These are phyloP conservation scores for Rana temporaria DNA, from an alignment of 2,113 vertebrate species.

Conservation along the genomic window DNA sequence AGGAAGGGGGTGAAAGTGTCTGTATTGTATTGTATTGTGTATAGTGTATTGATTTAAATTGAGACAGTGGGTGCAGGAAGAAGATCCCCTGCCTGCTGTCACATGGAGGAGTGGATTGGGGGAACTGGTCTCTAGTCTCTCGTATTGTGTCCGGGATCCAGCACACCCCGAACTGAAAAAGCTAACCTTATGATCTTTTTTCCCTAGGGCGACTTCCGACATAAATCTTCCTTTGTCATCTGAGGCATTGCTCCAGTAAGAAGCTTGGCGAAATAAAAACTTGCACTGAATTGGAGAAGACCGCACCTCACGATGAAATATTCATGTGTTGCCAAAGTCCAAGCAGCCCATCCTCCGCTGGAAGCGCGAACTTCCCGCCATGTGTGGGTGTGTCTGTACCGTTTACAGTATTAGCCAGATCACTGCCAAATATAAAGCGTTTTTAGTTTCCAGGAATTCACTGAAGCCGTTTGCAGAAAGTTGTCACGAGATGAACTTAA, in stretches of 20 bases:
- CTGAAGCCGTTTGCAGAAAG: no score
- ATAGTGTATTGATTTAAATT: no score
- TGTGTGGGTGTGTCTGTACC: conserved; percentile 22
- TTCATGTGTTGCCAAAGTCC: conserved; percentile 76
- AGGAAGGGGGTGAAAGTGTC: no score
- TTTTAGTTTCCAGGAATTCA: neutral
- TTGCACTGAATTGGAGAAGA: conserved; percentile 61
- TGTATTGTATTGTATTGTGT: no score
- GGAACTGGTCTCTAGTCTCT: no score
- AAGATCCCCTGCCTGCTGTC: no score
- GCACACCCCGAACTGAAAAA: neutral
- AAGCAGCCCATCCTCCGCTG: conserved; percentile 66
- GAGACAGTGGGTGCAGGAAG: no score
- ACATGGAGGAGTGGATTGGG: no score
- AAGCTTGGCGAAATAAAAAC: conserved; percentile 57
- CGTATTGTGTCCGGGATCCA: neutral
- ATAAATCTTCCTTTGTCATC: conserved; percentile 97
- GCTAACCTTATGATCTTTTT: conserved; percentile 29
- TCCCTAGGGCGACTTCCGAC: conserved; percentile 94
- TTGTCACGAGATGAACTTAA: no score
- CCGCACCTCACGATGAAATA: conserved; percentile 44
- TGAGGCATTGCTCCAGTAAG: conserved; percentile 73
- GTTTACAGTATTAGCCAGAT: conserved; percentile 9
- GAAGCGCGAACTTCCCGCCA: conserved; percentile 47
- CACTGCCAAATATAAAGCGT: conserved; percentile 40